phyloP scores from a whole-genome alignment of 1,140 invertebrate genomes.

The Drosophila littoralis region DNA sequence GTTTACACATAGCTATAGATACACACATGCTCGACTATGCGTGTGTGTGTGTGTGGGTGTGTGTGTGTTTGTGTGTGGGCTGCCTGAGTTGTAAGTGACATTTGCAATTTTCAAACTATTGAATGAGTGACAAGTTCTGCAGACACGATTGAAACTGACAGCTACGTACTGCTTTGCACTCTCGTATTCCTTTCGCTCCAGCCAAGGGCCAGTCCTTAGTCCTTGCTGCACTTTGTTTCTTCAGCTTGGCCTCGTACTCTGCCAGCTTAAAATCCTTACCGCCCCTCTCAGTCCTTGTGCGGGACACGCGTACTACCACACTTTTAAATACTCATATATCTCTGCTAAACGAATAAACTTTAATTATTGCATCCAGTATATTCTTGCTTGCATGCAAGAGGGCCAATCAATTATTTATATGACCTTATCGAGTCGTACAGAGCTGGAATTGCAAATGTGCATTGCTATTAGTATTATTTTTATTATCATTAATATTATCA shows the following conservation, averaged over 20 bases:
- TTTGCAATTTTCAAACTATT: conserved; percentile 84
- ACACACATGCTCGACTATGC: conserved; percentile 13
- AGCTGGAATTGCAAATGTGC: too few relatives aligned
- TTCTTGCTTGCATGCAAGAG: conserved; percentile 5
- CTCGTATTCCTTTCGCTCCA: conserved; percentile 19
- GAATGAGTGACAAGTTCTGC: conserved; percentile 84
- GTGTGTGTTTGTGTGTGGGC: conserved; percentile 33
- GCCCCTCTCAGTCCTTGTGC: too few relatives aligned
- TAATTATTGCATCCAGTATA: conserved; percentile 13
- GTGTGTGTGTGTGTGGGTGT: conserved; percentile 41
- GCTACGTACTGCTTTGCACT: conserved; percentile 47
- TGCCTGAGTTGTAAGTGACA: conserved; percentile 80
- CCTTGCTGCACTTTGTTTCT: conserved; percentile 14
- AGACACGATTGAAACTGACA: conserved; percentile 84
- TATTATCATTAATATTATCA: too few relatives aligned
- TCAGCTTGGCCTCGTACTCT: background rate
- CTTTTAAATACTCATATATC: conserved; percentile 5
- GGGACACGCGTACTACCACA: background rate
- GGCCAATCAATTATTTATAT: conserved; percentile 20
- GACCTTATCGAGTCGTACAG: conserved; percentile 6
- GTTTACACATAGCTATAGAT: conserved; percentile 46
- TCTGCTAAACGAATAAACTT: conserved; percentile 24
- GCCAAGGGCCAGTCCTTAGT: conserved; percentile 24
- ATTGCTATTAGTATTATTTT: too few relatives aligned
- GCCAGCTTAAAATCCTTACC: too few relatives aligned